Percentiles rank a stretch among this genome's conserved stretches.
These are phyloP conservation scores for Phalacrocorax carbo DNA, from an alignment of 2,113 vertebrate species.

Conservation along the genomic window DNA sequence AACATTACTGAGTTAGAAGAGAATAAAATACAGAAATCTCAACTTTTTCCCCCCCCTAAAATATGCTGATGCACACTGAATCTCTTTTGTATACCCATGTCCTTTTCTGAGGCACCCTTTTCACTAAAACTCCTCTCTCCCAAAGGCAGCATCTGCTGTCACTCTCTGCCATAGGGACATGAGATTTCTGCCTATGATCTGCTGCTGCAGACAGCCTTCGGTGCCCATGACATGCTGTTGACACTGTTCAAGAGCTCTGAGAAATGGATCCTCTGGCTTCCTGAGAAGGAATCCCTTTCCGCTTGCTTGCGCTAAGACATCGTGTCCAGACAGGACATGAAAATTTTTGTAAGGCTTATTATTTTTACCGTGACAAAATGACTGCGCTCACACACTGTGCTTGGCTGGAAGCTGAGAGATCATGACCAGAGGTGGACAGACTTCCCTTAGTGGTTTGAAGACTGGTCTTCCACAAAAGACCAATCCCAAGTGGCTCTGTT, in stretches of 20 bases:
- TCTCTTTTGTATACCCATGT: neutral
- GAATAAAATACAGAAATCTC: neutral
- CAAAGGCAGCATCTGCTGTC: constrained; percentile 20
- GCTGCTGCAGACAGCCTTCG: neutral
- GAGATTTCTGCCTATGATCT: neutral
- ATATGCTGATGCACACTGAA: neutral
- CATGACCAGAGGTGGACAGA: neutral
- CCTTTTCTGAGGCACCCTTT: neutral
- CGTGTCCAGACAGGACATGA: accelerated
- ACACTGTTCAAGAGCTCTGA: neutral
- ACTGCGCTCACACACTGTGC: neutral
- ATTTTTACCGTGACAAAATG: neutral
- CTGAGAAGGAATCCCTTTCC: neutral
- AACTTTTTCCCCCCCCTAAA: neutral
- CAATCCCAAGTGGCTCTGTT: neutral
- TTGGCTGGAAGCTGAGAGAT: neutral
- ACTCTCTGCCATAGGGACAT: neutral
- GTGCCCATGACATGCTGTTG: neutral
- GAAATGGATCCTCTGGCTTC: neutral
- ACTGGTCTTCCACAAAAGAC: neutral
- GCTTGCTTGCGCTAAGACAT: neutral
- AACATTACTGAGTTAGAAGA: neutral
- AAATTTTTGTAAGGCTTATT: neutral
- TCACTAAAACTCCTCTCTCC: neutral
- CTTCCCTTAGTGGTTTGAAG: neutral